Conservation (phyloP, 2,797 vertebrate genomes). For the Odontamblyopus lacepedii region DNA sequence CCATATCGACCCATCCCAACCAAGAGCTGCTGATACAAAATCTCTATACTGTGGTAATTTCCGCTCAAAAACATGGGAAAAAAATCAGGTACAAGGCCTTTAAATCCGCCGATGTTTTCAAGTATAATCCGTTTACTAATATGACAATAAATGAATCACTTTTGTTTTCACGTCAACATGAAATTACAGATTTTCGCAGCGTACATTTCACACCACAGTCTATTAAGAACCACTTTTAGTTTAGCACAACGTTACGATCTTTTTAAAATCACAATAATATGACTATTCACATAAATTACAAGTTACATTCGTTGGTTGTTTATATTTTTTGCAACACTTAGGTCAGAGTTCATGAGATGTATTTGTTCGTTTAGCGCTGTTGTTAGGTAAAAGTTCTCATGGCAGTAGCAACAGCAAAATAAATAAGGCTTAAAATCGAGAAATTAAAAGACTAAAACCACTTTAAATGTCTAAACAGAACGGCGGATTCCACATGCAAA, state of each 20-base stretch:
- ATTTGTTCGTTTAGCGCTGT: conserved; percentile 56
- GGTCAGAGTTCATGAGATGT: conserved; percentile 39
- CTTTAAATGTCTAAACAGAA: conserved; percentile 43
- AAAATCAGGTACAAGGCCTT: background rate
- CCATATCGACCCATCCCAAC: no score
- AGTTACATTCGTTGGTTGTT: conserved; percentile 71
- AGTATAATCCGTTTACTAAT: conserved; percentile 9
- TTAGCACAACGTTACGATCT: conserved; percentile 57
- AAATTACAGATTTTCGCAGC: conserved; percentile 37
- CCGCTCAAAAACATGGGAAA: no score
- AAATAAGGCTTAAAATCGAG: conserved; percentile 48
- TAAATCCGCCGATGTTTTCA: conserved; percentile 8
- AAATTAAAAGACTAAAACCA: conserved; percentile 24
- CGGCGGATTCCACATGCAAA: conserved; percentile 58
- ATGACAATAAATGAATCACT: background rate
- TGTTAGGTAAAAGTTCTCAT: conserved; percentile 51
- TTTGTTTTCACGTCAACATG: conserved; percentile 23
- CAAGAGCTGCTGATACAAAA: no score
- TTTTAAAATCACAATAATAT: conserved; percentile 35
- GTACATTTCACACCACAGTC: conserved; percentile 44
- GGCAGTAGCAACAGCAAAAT: conserved; percentile 54
- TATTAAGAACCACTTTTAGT: conserved; percentile 59
- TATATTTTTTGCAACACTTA: conserved; percentile 64
- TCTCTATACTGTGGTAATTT: no score
- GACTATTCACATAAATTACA: conserved; percentile 64